A percentile compares a stretch with the other conserved stretches of the same genome.
phyloP scores from a whole-genome alignment of 53 echinoderm and acorn worm species.

The Mesocentrotus franciscanus region DNA sequence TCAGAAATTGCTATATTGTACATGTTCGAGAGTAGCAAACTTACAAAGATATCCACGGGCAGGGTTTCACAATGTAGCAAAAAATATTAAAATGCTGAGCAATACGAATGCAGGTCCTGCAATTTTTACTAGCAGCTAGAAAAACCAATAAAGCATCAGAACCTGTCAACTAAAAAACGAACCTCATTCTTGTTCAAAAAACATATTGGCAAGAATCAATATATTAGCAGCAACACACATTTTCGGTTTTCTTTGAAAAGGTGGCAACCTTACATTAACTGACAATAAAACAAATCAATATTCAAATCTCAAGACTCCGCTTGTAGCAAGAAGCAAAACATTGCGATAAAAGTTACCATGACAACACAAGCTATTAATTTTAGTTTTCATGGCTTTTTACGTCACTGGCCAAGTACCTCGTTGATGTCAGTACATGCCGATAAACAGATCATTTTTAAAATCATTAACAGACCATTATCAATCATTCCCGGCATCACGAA shows the following conservation, averaged over 20 bases:
- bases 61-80: neutral
- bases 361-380: neutral
- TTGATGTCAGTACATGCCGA: neutral
- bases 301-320: neutral
- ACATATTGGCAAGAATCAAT: slow-evolving; percentile 48
- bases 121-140: neutral
- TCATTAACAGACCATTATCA: neutral
- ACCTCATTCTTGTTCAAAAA: slow-evolving; percentile 14
- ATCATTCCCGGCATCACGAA: neutral
- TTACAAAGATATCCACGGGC: neutral
- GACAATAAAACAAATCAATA: slow-evolving; percentile 25
- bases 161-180: neutral
- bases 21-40: neutral
- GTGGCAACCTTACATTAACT: neutral
- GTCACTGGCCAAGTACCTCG: neutral
- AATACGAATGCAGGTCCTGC: neutral
- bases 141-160: neutral
- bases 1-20: neutral
- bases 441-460: neutral
- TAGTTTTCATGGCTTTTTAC: neutral
- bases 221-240: slow-evolving; percentile 40
- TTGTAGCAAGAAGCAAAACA: neutral
- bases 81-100: neutral
- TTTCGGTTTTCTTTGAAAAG: neutral
- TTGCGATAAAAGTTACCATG: neutral